These are phyloP conservation scores for Paramacrobiotus metropolitanus DNA, from an alignment of 1,140 invertebrate genomes.

Conservation along the genomic window DNA sequence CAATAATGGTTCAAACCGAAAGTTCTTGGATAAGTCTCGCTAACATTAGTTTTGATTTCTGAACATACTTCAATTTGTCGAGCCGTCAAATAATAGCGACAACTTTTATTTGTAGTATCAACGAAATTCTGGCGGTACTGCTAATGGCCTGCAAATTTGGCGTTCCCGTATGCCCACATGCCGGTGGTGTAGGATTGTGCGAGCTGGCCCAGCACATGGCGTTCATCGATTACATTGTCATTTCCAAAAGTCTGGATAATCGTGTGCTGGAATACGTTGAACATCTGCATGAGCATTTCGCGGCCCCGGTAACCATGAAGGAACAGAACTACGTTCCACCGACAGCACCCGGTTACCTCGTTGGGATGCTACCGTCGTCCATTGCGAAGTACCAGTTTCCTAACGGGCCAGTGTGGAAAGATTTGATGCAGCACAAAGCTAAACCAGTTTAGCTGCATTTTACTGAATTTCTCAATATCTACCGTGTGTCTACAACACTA, in stretches of 20 bases:
- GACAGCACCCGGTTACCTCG: background rate
- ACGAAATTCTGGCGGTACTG: constrained; percentile 63
- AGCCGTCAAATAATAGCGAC: no score
- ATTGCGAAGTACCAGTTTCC: background rate
- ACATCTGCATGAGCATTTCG: constrained; percentile 67
- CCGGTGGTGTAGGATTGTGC: constrained; percentile 68
- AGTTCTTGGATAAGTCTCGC: no score
- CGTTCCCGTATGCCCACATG: constrained; percentile 79
- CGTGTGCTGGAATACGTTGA: constrained; percentile 62
- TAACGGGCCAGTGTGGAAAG: background rate
- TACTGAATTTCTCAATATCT: no score
- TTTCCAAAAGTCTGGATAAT: constrained; percentile 41
- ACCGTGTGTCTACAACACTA: no score
- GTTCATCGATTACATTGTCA: constrained; percentile 54
- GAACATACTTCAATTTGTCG: no score
- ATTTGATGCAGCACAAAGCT: no score
- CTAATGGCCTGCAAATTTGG: constrained; percentile 47
- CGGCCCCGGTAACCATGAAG: constrained; percentile 37
- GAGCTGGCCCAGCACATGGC: constrained; percentile 79
- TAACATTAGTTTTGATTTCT: no score
- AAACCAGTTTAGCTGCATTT: no score
- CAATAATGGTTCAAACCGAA: no score
- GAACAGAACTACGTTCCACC: constrained; percentile 48
- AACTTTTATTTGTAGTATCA: constrained; percentile 27
- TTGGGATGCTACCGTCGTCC: background rate